A percentile compares a stretch with the other conserved stretches of the same genome.
These are phyloP conservation scores for Caiman crocodilus DNA, from an alignment of 2,797 vertebrate species.

Conservation along the genomic window DNA sequence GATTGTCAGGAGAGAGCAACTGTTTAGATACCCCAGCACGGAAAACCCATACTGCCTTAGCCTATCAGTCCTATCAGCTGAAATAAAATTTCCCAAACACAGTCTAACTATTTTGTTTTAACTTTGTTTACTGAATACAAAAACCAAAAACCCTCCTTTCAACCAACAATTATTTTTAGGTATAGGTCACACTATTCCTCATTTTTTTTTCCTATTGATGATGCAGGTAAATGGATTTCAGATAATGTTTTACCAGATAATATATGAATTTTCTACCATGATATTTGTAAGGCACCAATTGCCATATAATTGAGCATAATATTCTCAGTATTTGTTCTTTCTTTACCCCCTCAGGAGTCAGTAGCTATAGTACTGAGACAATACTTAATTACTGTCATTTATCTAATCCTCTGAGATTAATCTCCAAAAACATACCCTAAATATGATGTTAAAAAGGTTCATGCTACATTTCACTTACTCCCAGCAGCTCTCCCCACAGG, in stretches of 20 bases:
- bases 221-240: background rate
- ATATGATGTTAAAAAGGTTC: too few species aligned
- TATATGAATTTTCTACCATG: background rate
- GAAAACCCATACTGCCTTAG: background rate
- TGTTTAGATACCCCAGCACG: background rate
- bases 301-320: background rate
- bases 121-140: too few species aligned
- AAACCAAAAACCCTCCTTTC: too few species aligned
- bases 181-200: background rate
- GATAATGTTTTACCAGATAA: constrained; percentile 18
- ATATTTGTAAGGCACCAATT: constrained; percentile 4
- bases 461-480: too few species aligned
- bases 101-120: too few species aligned
- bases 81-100: background rate
- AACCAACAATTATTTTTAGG: background rate
- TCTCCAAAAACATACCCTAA: too few species aligned
- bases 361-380: background rate
- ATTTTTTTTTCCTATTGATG: too few species aligned
- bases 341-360: background rate
- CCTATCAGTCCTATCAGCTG: background rate
- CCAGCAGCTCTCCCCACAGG: too few species aligned
- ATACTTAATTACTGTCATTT: background rate
- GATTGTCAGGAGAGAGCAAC: too few species aligned
- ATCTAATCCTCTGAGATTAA: background rate
- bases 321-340: background rate